These are phyloP conservation scores for Pyrgilauda ruficollis DNA, from an alignment of 2,113 vertebrate genomes.

Conservation along the genomic window DNA sequence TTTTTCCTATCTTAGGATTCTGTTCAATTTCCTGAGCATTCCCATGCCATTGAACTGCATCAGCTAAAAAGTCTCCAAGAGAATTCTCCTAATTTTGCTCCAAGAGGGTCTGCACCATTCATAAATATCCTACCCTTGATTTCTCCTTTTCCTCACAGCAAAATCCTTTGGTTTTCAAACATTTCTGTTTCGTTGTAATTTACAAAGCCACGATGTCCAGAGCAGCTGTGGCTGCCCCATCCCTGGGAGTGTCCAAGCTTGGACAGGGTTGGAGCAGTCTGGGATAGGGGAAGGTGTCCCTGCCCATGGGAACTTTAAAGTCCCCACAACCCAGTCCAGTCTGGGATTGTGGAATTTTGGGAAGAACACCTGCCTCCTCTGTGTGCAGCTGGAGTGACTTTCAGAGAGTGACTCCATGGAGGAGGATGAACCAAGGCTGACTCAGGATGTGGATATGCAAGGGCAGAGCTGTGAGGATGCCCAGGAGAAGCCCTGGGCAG, in stretches of 20 bases:
- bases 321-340: too few relatives aligned
- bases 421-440: background rate
- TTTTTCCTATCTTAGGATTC: background rate
- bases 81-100: background rate
- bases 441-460: rapidly evolving
- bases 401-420: background rate
- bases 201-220: background rate
- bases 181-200: background rate
- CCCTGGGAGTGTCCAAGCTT: background rate
- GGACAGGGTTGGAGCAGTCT: background rate
- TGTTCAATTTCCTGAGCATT: background rate
- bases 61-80: background rate
- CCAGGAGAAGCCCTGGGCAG: background rate
- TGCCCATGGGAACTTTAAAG: too few relatives aligned
- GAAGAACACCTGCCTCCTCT: too few relatives aligned
- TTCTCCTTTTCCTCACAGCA: background rate
- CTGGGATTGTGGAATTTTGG: too few relatives aligned
- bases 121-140: background rate
- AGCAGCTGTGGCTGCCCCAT: background rate
- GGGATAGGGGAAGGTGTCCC: too few relatives aligned
- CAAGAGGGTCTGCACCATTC: background rate
- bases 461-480: background rate
- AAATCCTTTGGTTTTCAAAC: background rate
- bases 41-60: background rate
- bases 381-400: background rate